Evolutionary conservation across 30 jellyfish, hydroid and myxozoan species (phyloP), one percentile per base, ranked within the genome.

Genomic region (Aurelia aurita): DNA sequence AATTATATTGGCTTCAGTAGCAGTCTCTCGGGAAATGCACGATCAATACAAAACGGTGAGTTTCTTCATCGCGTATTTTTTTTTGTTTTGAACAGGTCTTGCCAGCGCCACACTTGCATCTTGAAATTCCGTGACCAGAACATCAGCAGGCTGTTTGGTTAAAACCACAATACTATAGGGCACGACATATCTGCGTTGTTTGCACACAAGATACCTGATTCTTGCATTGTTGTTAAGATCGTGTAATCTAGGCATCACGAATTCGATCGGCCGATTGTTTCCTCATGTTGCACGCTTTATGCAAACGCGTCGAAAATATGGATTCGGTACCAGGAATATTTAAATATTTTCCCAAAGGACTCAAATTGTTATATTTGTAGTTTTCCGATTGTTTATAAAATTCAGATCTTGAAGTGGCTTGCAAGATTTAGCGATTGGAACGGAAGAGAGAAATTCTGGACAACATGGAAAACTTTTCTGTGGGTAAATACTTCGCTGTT

Each of bases 21-120:
- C 75, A 77, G 79, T 58, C 69, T 69, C 22, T 75, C 83, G 3
- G 93, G 87, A 34, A 83, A 47, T 62, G 93, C 93, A 26, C 83
- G 93, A 70, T 83, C 93, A 34, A 83, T 83, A 25, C 93, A 83
- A 71, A 83, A 83, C 72, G 93, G 93, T 83, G 47, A 71, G 93
- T 69, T 51, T 28, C n/a, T 19, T 72, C 26, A 39, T 20, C 12
- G 16, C 28, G 12, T 15, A 39, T 8, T 14, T 77, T 57, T 44
- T 66, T 39, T 15, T 16, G 60, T 69, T 69, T 27, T 34, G 64
- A 83, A 80, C 82, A 69, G 93, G 90, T 80, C 90, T 26, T 58
- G 77, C 34, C 16, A 2, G 74, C 66, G n/a, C 59, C 26, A 65
- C 76, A 23, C 44, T 76, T 22, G 64, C 51, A 76, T 57, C n/a